phyloP scores from a whole-genome alignment of 30 jellyfish, hydroid and myxozoan genomes.

The Calvadosia cruxmelitensis region DNA sequence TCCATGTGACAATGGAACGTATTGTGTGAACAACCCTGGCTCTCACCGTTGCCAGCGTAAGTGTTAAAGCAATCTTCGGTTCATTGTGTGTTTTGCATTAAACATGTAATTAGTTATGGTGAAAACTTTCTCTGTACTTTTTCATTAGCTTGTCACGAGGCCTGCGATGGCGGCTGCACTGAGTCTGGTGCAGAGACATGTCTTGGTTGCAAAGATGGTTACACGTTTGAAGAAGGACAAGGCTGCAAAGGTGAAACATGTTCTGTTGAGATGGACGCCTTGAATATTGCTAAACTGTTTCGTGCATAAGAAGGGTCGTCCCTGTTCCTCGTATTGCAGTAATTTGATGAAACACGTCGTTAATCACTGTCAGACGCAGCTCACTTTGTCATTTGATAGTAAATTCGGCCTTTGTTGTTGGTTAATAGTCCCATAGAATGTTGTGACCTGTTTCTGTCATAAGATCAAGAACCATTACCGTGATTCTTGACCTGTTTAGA shows the following conservation, averaged over 20 bases:
- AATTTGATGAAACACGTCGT: no score
- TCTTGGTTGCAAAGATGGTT: slow-evolving; percentile 62
- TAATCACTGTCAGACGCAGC: no score
- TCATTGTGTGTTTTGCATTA: not conserved
- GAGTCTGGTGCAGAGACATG: slow-evolving; percentile 53
- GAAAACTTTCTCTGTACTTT: not conserved
- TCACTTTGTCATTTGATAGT: no score
- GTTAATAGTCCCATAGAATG: not conserved
- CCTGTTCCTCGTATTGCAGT: no score
- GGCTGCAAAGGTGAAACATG: slow-evolving; percentile 77
- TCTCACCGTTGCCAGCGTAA: not conserved
- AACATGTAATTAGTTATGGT: slow-evolving; percentile 15
- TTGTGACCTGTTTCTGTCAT: not conserved
- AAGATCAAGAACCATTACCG: not conserved
- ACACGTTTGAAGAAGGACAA: slow-evolving; percentile 28
- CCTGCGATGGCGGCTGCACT: slow-evolving; percentile 67
- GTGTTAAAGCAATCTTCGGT: not conserved
- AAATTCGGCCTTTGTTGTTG: no score
- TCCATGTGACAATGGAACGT: not conserved
- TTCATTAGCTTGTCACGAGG: slow-evolving; percentile 54
- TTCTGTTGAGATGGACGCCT: no score
- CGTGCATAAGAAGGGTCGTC: no score
- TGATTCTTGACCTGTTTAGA: slow-evolving; percentile 21
- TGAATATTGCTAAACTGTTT: no score
- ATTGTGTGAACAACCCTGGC: not conserved